Percentiles rank a stretch among this genome's conserved stretches.
Conservation (phyloP, 2,113 vertebrate genomes). For the Nansenia antarctica region DNA sequence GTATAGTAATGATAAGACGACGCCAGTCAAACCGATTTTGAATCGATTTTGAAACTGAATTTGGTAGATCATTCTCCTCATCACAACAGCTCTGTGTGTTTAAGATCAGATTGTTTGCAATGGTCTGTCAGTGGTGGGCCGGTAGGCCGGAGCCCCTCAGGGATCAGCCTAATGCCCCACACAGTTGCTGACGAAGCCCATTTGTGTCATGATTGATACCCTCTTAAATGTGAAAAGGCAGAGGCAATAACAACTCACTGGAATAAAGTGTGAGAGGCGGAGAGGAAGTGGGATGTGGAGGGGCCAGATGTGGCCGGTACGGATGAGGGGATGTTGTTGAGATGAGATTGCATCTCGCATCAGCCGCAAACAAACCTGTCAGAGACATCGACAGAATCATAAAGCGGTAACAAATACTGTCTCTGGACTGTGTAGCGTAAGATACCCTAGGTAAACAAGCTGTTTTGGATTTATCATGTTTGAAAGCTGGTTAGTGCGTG, state of each 20-base stretch:
- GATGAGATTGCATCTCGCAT: constrained; percentile 18
- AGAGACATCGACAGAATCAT: constrained; percentile 17
- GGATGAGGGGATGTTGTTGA: background rate
- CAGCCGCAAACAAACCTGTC: constrained; percentile 1
- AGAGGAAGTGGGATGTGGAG: background rate
- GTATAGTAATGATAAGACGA: no score
- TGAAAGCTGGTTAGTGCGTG: background rate
- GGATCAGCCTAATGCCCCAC: constrained; percentile 23
- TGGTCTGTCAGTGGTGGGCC: background rate
- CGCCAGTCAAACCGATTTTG: no score
- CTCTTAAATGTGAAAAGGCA: constrained; percentile 40
- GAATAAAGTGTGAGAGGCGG: constrained; percentile 3
- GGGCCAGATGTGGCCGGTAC: constrained; percentile 8
- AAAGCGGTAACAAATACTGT: background rate
- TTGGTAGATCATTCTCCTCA: background rate
- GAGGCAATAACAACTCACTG: constrained; percentile 23
- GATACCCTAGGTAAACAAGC: background rate
- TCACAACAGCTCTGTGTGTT: background rate
- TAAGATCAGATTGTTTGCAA: background rate
- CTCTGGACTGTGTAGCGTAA: background rate
- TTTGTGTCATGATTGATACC: constrained; percentile 54
- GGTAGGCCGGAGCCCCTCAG: background rate
- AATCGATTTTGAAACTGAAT: no score
- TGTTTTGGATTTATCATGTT: background rate
- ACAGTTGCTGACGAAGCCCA: constrained; percentile 21